phyloP scores from a whole-genome alignment of 64 coral and sea anemone genomes.

The Anthopleura sola region DNA sequence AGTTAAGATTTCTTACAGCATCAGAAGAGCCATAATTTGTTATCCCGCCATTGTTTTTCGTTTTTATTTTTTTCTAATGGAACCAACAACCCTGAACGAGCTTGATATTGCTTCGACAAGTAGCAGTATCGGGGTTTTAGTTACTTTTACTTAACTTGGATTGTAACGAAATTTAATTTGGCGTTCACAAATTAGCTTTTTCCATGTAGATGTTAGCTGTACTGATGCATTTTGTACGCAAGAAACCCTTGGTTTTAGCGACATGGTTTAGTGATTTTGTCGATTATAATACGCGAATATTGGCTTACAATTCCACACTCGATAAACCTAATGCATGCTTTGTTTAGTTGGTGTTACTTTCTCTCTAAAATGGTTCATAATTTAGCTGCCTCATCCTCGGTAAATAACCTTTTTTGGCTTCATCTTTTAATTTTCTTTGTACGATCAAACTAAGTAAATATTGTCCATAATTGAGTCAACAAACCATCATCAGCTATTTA shows the following conservation, averaged over 20 bases:
- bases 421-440: constrained; percentile 12
- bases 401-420: constrained; percentile 1
- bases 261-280: not conserved
- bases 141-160: no score
- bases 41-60: not conserved
- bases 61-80: not conserved
- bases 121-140: no score
- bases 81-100: not conserved
- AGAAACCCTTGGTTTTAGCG: not conserved
- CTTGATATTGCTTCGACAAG: not conserved
- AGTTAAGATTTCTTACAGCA: not conserved
- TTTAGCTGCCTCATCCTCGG: not conserved
- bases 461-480: not conserved
- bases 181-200: not conserved
- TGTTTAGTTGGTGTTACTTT: not conserved
- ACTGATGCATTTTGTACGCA: not conserved
- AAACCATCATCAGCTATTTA: not conserved
- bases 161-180: not conserved
- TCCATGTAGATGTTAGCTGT: not conserved
- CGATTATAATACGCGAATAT: not conserved
- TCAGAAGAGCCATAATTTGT: not conserved
- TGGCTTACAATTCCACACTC: not conserved
- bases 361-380: not conserved
- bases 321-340: not conserved
- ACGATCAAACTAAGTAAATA: not conserved